A percentile compares a stretch with the other conserved stretches of the same genome.
These are phyloP conservation scores for Forbesichthys agassizii DNA, from an alignment of 2,113 vertebrate genomes.

Conservation along the genomic window DNA sequence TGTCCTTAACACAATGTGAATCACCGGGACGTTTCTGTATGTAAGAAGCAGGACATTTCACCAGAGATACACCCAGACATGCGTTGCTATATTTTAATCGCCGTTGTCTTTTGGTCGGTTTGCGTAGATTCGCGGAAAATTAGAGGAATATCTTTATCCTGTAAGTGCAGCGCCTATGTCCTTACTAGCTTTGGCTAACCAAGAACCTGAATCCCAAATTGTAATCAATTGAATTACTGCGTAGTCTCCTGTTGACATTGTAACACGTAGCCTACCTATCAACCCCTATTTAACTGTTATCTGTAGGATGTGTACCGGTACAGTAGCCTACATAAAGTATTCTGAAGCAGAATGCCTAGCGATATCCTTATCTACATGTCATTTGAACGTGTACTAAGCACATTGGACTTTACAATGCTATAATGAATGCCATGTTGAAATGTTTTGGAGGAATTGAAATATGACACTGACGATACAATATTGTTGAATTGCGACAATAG, in stretches of 20 bases:
- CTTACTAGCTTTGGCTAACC: constrained; percentile 24
- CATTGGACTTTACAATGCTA: too few species aligned
- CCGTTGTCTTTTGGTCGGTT: constrained; percentile 43
- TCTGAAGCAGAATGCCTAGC: too few species aligned
- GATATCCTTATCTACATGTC: too few species aligned
- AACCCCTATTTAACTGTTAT: background rate
- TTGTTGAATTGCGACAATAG: too few species aligned
- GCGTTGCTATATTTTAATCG: constrained; percentile 47
- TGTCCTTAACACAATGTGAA: background rate
- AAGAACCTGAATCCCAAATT: background rate
- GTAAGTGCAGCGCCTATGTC: constrained; percentile 53
- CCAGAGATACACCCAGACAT: constrained; percentile 31
- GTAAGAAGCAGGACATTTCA: background rate
- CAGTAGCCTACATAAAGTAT: too few species aligned
- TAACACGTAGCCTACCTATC: background rate
- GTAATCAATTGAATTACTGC: background rate
- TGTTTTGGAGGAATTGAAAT: too few species aligned
- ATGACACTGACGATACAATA: too few species aligned
- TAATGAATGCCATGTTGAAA: too few species aligned
- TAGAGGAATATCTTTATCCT: constrained; percentile 73
- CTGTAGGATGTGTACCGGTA: too few species aligned
- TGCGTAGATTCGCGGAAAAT: constrained; percentile 64
- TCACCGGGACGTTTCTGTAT: constrained; percentile 24
- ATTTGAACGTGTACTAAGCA: too few species aligned
- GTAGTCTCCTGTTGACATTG: background rate